These are phyloP conservation scores for Auanema freiburgensis DNA, from an alignment of 2,888 invertebrate genomes.

Conservation along the genomic window DNA sequence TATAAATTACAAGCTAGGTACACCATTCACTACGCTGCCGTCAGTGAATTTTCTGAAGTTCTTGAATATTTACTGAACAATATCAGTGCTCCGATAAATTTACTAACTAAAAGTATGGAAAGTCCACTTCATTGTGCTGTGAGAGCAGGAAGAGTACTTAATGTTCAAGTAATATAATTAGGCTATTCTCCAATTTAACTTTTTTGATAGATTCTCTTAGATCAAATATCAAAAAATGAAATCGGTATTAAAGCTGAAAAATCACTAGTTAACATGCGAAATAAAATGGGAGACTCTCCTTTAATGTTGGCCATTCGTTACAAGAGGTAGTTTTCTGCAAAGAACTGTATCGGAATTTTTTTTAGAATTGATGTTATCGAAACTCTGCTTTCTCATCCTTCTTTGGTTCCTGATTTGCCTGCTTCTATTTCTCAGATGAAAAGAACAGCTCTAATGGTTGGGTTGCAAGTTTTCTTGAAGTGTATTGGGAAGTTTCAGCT, in stretches of 20 bases:
- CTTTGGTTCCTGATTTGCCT: constrained; percentile 26
- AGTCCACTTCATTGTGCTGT: constrained; percentile 52
- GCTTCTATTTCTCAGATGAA: constrained; percentile 30
- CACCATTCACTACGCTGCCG: constrained; percentile 70
- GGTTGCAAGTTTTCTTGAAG: constrained; percentile 6
- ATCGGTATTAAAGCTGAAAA: constrained; percentile 26
- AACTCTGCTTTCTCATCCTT: constrained; percentile 24
- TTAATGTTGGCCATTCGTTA: constrained; percentile 65
- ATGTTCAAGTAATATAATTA: constrained; percentile 25
- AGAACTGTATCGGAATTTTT: neutral
- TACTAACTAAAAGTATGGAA: constrained; percentile 42
- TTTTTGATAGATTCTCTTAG: constrained; percentile 24
- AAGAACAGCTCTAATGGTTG: constrained; percentile 33
- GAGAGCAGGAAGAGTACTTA: constrained; percentile 42
- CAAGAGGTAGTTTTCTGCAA: constrained; percentile 14
- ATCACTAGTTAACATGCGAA: constrained; percentile 43
- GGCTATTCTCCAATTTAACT: neutral
- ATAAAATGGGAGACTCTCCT: constrained; percentile 63
- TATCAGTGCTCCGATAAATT: constrained; percentile 20
- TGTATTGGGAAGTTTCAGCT: constrained; percentile 23
- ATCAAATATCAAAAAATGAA: constrained; percentile 38
- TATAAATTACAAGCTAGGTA: constrained; percentile 22
- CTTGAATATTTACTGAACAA: constrained; percentile 63
- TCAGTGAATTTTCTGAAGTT: constrained; percentile 67
- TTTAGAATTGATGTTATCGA: constrained; percentile 23